phyloP scores from a whole-genome alignment of 2,113 vertebrate genomes.

The Pedionomus torquatus region DNA sequence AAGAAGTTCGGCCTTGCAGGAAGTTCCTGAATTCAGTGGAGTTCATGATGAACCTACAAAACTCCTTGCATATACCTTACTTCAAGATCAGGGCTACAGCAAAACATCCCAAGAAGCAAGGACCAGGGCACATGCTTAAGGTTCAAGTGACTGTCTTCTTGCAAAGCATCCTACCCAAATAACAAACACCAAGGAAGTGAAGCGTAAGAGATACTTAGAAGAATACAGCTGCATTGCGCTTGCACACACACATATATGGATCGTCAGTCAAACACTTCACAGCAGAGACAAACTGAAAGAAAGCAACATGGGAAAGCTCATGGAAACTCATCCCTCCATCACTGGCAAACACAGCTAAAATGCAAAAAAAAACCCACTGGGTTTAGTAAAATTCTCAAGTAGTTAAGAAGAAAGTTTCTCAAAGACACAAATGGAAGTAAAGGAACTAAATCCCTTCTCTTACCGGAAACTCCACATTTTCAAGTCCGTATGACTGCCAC shows the following conservation, averaged over 20 bases:
- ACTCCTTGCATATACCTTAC: neutral
- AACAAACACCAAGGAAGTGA: neutral
- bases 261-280: neutral
- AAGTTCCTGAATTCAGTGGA: neutral
- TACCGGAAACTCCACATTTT: neutral
- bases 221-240: neutral
- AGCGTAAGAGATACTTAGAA: neutral
- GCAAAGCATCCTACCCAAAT: neutral
- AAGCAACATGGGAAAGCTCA: neutral
- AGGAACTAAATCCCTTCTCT: neutral
- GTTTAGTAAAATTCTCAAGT: neutral
- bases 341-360: neutral
- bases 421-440: neutral
- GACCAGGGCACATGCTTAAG: fast-evolving
- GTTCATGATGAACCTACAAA: neutral
- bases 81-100: neutral
- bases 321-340: neutral
- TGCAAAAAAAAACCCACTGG: neutral
- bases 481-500: neutral
- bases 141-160: neutral
- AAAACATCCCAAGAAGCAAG: neutral
- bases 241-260: neutral
- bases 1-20: neutral
- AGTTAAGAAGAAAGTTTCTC: neutral
- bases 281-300: neutral